Base-by-base conservation (phyloP, 2,888 invertebrate genomes). In the Monoplex corrugatus region DNA sequence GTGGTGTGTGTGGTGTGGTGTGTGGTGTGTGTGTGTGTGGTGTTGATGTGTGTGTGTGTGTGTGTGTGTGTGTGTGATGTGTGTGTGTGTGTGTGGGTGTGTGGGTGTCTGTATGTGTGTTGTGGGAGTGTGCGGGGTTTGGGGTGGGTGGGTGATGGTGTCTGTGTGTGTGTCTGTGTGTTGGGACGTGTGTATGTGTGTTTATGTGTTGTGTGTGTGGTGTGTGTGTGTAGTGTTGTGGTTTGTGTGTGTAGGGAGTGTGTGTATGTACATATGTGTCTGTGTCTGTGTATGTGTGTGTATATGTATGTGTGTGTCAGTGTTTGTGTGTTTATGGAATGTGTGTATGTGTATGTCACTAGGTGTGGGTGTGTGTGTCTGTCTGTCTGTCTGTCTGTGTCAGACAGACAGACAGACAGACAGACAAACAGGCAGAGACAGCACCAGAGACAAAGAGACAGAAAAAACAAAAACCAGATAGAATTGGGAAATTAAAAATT, bases 211-310 rank as follows among this genome's bases (percentile, higher is more conserved):
- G 13, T 16, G 83, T 83, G 83, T n/a, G 10, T 38, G 38, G n/a
- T 83, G 83, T 83, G 83, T 32, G 45, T 83, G 83, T 83, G 45
- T 83, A 35, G n/a, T n/a, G n/a, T n/a, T 13, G 6, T 32, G n/a
- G 40, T 16, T 19, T 45, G 84, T n/a, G 43, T 38, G 35, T 6
- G 32, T 0, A n/a, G 2, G 0, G 78, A 1, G 78, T 40, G 78
- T 43, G 13, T 5, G 32, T 16, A 13, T 16, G 13, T 16, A 45
- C 45, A 45, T n/a, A 13, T 38, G 38, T 0, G n/a, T 83, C 44
- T 83, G 83, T 32, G 45, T 83, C 44, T 83, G 45, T 83, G 78
- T n/a, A n/a, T n/a, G n/a, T 78, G 78, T 78, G 38, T 78, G 78
- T 78, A 35, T 78, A 35, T 78, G 78, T 78, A 35, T 78, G 78